Evolutionary conservation across 2,888 invertebrate genomes (phyloP), one percentile per base, ranked within the genome.

Genomic region (Eupelmus urozonus): DNA sequence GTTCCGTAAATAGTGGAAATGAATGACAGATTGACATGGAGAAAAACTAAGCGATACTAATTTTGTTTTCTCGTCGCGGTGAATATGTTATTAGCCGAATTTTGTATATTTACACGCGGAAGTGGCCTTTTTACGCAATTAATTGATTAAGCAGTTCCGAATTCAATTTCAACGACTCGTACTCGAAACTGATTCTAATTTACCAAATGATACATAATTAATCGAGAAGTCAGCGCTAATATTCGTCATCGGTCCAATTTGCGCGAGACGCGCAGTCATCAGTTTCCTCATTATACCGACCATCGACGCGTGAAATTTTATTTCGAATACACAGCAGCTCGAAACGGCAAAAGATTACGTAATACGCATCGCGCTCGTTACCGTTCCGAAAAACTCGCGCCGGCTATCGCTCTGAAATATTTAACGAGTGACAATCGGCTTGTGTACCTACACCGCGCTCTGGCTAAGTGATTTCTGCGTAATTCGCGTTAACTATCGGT

Each of bases 401-500:
- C 53, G 5, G 20, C 20, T 4, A 20, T 49, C n/a, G 11, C 18
- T 7, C 53, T 34, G 40, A 57, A 67, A 73, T 63, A 67, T 74
- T 75, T 70, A 78, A 75, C 67, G 34, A 55, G 40, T 62, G 62
- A 73, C 70, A 74, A 66, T 60, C 11, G 53, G n/a, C 53, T 1
- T 29, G 42, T n/a, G 13, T 51, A 40, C 40, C 40, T 5, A 45
- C 11, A 20, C n/a, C n/a, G n/a, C n/a, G n/a, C n/a, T n/a, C n/a
- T n/a, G 16, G 29, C 11, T 70, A 69, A 74, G 51, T 59, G 70
- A 59, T 65, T 74, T 70, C 29, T 16, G 16, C 59, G 66, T 70
- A 51, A 78, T 75, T 78, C 60, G 53, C 49, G 40, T 75, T 78
- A 78, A 78, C 74, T 78, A 70, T 74, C 57, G 27, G 49, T 57